Percentiles rank a stretch among this genome's conserved stretches.
Evolutionary conservation across 2,888 invertebrate species (phyloP).

Genomic region (Cinara cedri): DNA sequence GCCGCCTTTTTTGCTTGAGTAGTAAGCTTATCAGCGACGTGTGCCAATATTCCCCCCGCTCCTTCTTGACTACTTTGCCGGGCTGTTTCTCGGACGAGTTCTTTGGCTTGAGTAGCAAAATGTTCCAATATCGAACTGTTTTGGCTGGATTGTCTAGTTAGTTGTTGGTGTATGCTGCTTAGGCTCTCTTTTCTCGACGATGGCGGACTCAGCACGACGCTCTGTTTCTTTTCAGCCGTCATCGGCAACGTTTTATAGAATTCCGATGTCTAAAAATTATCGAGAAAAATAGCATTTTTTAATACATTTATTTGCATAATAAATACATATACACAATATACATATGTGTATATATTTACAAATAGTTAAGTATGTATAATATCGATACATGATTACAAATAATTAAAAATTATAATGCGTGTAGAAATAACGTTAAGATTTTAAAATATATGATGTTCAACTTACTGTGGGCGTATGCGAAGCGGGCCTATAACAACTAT

Average conservation of each 20-base stretch:
- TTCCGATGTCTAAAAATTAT: constrained; percentile 21
- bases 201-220: constrained; percentile 39
- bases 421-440: too few species aligned
- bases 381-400: too few species aligned
- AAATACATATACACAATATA: too few species aligned
- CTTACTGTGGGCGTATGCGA: constrained; percentile 43
- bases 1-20: constrained; percentile 85
- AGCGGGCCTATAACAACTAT: constrained; percentile 27
- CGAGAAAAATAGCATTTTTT: too few species aligned
- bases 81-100: constrained; percentile 84
- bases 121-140: constrained; percentile 81
- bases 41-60: constrained; percentile 69
- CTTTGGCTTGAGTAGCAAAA: constrained; percentile 85
- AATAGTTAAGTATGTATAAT: too few species aligned
- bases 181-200: constrained; percentile 59
- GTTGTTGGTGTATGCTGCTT: constrained; percentile 60
- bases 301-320: too few species aligned
- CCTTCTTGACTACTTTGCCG: constrained; percentile 90
- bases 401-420: too few species aligned
- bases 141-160: constrained; percentile 79
- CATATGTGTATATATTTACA: too few species aligned
- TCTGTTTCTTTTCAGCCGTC: constrained; percentile 31
- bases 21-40: constrained; percentile 86
- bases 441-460: not conserved
- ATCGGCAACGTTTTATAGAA: constrained; percentile 3